Percentiles rank a stretch among this genome's conserved stretches.
These are phyloP conservation scores for Caenorhabditis panamensis DNA, from an alignment of 2,888 invertebrate genomes.

Conservation along the genomic window DNA sequence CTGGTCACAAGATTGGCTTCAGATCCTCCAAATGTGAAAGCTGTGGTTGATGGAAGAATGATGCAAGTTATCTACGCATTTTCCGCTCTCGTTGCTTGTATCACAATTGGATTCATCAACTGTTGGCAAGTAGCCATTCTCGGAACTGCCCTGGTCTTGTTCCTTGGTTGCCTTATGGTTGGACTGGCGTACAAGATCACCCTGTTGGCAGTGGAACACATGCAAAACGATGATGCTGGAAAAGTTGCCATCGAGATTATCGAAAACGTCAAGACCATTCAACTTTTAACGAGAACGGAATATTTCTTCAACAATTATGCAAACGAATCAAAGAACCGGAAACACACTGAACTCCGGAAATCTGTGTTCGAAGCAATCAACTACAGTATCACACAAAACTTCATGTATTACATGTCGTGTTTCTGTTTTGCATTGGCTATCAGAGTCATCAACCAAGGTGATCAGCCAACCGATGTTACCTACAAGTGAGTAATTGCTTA, in stretches of 20 bases:
- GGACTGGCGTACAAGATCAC: conserved; percentile 82
- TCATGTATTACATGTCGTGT: conserved; percentile 68
- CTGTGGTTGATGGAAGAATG: conserved; percentile 81
- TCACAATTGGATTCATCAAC: conserved; percentile 82
- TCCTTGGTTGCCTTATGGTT: conserved; percentile 81
- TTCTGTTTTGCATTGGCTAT: conserved; percentile 66
- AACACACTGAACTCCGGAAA: conserved; percentile 55
- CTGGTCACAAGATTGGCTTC: conserved; percentile 82
- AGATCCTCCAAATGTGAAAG: conserved; percentile 82
- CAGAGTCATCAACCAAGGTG: conserved; percentile 61
- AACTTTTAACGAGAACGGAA: conserved; percentile 81
- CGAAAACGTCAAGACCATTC: conserved; percentile 82
- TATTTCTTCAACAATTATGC: conserved; percentile 80
- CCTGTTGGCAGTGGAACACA: conserved; percentile 59
- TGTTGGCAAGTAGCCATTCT: conserved; percentile 82
- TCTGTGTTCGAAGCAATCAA: conserved; percentile 63
- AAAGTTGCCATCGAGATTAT: conserved; percentile 82
- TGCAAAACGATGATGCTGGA: conserved; percentile 83
- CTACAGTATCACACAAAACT: conserved; percentile 68
- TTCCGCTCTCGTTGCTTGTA: conserved; percentile 81
- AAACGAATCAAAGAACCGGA: conserved; percentile 58
- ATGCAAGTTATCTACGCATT: conserved; percentile 81
- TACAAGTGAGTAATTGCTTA: conserved; percentile 49
- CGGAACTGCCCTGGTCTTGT: conserved; percentile 77
- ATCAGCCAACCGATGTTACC: conserved; percentile 43